These are phyloP conservation scores for Zapus hudsonius DNA, from an alignment of 2,113 vertebrate genomes.

Conservation along the genomic window DNA sequence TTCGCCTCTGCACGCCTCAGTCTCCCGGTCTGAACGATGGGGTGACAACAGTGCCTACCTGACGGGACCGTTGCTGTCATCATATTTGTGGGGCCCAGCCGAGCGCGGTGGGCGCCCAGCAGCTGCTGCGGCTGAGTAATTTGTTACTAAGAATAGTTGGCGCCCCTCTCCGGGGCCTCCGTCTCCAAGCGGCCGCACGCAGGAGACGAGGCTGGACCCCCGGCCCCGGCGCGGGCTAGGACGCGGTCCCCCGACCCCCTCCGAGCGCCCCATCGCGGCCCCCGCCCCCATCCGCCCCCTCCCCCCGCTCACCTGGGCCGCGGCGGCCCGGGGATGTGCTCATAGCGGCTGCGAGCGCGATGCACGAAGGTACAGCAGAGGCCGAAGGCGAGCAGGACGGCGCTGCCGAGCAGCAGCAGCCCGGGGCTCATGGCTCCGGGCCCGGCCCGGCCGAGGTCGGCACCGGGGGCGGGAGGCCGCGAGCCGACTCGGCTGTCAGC, in stretches of 20 bases:
- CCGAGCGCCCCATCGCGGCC: conserved; percentile 51
- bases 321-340: conserved; percentile 88
- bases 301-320: conserved; percentile 85
- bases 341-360: conserved; percentile 85
- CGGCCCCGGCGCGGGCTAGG: neutral
- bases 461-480: conserved; percentile 61
- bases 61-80: conserved; percentile 59
- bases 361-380: conserved; percentile 85
- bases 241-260: conserved; percentile 8
- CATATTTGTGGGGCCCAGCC: conserved; percentile 64
- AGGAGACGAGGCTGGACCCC: conserved; percentile 30
- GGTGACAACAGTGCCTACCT: conserved; percentile 67
- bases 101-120: conserved; percentile 67
- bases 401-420: conserved; percentile 66
- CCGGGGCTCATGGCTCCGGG: conserved; percentile 63
- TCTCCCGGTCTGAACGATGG: conserved; percentile 74
- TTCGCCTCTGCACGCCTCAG: conserved; percentile 70
- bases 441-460: neutral
- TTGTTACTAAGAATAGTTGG: conserved; percentile 80
- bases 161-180: conserved; percentile 65
- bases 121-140: conserved; percentile 74
- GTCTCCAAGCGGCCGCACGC: conserved; percentile 38
- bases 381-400: conserved; percentile 70
- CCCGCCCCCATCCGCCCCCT: conserved; percentile 62
- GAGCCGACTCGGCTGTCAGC: conserved; percentile 70